Base-by-base conservation (phyloP, 2,797 vertebrate species). In the Pangasius krempfi region DNA sequence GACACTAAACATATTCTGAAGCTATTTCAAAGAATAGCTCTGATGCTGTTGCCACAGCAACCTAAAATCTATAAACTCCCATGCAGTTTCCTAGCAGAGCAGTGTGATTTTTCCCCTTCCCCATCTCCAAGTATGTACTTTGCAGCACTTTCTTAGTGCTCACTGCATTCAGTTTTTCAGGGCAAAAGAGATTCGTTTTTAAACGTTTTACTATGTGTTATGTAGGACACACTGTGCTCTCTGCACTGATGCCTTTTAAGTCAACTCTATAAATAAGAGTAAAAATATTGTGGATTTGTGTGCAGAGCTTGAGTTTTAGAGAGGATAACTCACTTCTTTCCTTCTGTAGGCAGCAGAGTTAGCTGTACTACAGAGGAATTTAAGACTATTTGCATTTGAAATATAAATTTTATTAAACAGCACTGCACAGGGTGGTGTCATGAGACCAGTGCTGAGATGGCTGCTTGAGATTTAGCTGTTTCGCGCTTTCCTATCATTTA, bases 31-130 rank as follows among this genome's bases (percentile, higher is more conserved):
- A 92, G 89, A 90, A 86, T 85, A 78, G 85, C 84, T 86, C 86
- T 88, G 89, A 91, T 92, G 91, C 84, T 83, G 92, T 92, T 93
- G 87, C 91, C 90, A 92, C 54, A 86, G 91, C 89, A 92, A 93
- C 92, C 90, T 86, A 88, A 91, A 93, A 91, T 92, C 90, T 89
- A 92, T 91, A 92, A 91, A 91, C 88, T 91, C 86, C 84, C 54
- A 76, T 68, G 52, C 82, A 89, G 88, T 91, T 90, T 89, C 86
- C 78, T 30, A 88, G 89, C 89, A 84, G 78, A 91, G 85, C 80
- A 27, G 79, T 88, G 84, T 89, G 88, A 89, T 90, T 88, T 75
- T 82, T 66, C 40, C 82, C 40, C 84, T 66, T 60, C 78, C 70
- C 33, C 47, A 20, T 87, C 64, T 54, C 70, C 52, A 58, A 37